Evolutionary conservation across 2,888 invertebrate genomes (phyloP).

Genomic region (Cosmorhoe ocellata): DNA sequence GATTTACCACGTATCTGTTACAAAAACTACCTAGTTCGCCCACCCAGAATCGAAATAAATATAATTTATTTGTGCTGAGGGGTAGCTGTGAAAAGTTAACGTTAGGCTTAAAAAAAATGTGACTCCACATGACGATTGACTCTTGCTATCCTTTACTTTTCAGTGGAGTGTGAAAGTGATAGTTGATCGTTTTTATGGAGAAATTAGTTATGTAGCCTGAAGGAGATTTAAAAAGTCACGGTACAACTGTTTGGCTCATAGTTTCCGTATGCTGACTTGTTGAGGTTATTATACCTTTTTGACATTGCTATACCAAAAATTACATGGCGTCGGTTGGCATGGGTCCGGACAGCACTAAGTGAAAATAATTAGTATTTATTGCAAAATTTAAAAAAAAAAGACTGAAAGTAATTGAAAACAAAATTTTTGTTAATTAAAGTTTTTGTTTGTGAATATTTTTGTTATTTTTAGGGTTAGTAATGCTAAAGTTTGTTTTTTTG

Average conservation of each 20-base stretch:
- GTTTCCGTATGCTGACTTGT: constrained; percentile 61
- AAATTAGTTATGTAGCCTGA: constrained; percentile 50
- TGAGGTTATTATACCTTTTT: constrained; percentile 23
- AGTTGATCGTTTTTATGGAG: constrained; percentile 45
- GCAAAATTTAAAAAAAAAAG: too few relatives aligned
- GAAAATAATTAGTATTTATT: too few relatives aligned
- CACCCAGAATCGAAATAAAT: constrained; percentile 78
- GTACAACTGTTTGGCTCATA: constrained; percentile 60
- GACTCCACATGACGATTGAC: constrained; percentile 65
- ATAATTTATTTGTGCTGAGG: constrained; percentile 74
- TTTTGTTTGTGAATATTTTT: too few relatives aligned
- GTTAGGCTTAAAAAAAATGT: constrained; percentile 69
- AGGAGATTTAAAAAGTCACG: constrained; percentile 70
- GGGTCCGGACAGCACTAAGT: too few relatives aligned
- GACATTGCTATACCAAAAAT: too few relatives aligned
- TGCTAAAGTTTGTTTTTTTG: too few relatives aligned
- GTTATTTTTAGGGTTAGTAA: too few relatives aligned
- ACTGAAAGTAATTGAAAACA: too few relatives aligned
- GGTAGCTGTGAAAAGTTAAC: constrained; percentile 77
- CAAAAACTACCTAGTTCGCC: constrained; percentile 57
- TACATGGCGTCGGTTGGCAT: too few relatives aligned
- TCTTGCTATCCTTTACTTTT: constrained; percentile 53
- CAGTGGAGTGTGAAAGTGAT: constrained; percentile 46
- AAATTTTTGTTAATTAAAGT: too few relatives aligned
- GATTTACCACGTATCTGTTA: constrained; percentile 63